Percentiles rank a stretch among this genome's conserved stretches.
Evolutionary conservation across 2,888 invertebrate genomes (phyloP).

Genomic region (Melolontha melolontha): DNA sequence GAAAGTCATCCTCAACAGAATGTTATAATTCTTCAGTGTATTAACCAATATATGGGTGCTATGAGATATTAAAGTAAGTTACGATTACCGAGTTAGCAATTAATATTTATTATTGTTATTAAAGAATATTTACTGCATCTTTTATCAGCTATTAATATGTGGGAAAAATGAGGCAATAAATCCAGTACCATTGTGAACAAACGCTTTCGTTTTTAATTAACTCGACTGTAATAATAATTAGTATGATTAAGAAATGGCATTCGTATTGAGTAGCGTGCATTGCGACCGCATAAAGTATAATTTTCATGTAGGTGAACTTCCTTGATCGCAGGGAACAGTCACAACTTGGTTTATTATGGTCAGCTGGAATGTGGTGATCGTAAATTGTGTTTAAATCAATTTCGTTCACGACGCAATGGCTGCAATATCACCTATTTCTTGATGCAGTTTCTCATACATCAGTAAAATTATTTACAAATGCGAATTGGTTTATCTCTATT

Average conservation of each 20-base stretch:
- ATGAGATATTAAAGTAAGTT: slow-evolving; percentile 4
- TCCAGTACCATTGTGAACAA: slow-evolving; percentile 23
- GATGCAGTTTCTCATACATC: too few species aligned
- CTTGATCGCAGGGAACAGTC: slow-evolving; percentile 6
- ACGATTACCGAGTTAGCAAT: slow-evolving; percentile 25
- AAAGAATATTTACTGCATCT: slow-evolving; percentile 34
- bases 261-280: slow-evolving; percentile 34
- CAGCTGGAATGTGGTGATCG: slow-evolving; percentile 27
- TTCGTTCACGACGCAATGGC: slow-evolving; percentile 3
- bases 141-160: slow-evolving; percentile 42
- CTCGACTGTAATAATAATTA: slow-evolving; percentile 37
- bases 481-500: slow-evolving; percentile 10
- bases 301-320: slow-evolving; percentile 34
- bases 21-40: too few species aligned
- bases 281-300: slow-evolving; percentile 31
- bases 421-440: too few species aligned
- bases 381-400: slow-evolving; percentile 36
- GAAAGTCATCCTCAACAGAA: too few species aligned
- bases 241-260: slow-evolving; percentile 24
- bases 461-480: background rate
- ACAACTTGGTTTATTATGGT: slow-evolving; percentile 11
- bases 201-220: slow-evolving; percentile 41
- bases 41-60: too few species aligned
- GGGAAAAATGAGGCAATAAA: slow-evolving; percentile 42
- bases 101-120: slow-evolving; percentile 41